Percentiles rank a stretch among this genome's conserved stretches.
These are phyloP conservation scores for Bujurquina vittata DNA, from an alignment of 2,113 vertebrate species.

Conservation along the genomic window DNA sequence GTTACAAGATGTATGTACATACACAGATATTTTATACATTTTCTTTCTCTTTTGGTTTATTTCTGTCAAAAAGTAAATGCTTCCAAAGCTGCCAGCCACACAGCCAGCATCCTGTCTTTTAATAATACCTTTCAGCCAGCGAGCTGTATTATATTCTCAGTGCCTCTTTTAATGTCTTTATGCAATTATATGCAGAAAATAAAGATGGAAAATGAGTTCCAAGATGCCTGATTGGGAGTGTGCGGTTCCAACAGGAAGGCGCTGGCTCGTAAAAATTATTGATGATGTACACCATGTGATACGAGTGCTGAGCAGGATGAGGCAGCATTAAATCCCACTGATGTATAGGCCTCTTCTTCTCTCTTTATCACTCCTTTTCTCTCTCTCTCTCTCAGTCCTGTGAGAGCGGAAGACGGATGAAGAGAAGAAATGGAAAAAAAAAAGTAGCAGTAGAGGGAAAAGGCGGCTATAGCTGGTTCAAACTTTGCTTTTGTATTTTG, in stretches of 20 bases:
- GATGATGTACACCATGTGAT: conserved; percentile 62
- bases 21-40: background rate
- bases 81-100: background rate
- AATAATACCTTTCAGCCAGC: conserved; percentile 10
- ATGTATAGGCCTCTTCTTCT: conserved; percentile 49
- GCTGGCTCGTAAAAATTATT: conserved; percentile 62
- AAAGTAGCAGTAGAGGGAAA: background rate
- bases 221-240: conserved; percentile 19
- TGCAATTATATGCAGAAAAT: conserved; percentile 43
- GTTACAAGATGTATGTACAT: background rate
- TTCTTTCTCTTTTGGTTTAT: background rate
- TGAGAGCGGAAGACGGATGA: conserved; percentile 29
- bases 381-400: background rate
- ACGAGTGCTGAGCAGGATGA: conserved; percentile 40
- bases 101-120: conserved; percentile 7
- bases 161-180: conserved; percentile 22
- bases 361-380: conserved; percentile 2
- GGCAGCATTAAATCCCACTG: conserved; percentile 66
- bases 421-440: conserved; percentile 37
- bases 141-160: background rate
- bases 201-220: conserved; percentile 19
- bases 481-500: background rate
- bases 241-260: conserved; percentile 31
- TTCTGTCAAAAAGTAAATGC: background rate
- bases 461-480: background rate